Evolutionary conservation across 2,888 invertebrate genomes (phyloP), one percentile per base, ranked within the genome.

Genomic region (Megalurothrips usitatus): DNA sequence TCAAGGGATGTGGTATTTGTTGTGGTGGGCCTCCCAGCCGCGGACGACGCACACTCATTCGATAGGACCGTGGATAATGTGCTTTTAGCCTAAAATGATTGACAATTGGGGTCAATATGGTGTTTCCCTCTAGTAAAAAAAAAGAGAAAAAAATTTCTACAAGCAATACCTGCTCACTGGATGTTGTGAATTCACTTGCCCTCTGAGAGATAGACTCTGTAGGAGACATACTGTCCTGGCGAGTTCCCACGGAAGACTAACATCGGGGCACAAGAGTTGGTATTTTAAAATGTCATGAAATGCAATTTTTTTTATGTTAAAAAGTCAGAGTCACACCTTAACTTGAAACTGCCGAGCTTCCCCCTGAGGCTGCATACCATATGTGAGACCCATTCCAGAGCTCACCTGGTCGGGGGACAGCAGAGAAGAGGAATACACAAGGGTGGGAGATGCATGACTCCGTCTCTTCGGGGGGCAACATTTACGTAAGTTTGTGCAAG

Each of bases 161-260:
- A 19, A 58, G 34, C 11, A 58, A 68, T 75, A 75, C 68, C 68
- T 75, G 23, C 26, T 26, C 68, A 75, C 26, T 26, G 12, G 68
- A 75, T 75, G 68, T 26, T 12, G 68, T 75, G 26, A 75, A 75
- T 23, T 75, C 68, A 75, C 68, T 75, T 26, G 68, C 68, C 26
- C 26, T 75, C 12, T 75, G 68, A 26, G 68, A 58, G n/a, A 58
- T 14, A 6, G 58, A 75, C 12, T 4, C 68, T 26, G 68, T 23
- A 8, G 68, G 23, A 75, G 68, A 75, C 12, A 26, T 23, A 75
- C 68, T 75, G 68, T 26, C 26, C 8, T 26, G 68, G 12, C 12
- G 68, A 9, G 26, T 75, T 10, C n/a, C 12, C n/a, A n/a, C n/a
- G 26, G 68, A 75, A 23, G 68, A 75, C 68, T 75, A 9, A 26